phyloP scores from a whole-genome alignment of 2,888 invertebrate species.

The Apamea epomidion region DNA sequence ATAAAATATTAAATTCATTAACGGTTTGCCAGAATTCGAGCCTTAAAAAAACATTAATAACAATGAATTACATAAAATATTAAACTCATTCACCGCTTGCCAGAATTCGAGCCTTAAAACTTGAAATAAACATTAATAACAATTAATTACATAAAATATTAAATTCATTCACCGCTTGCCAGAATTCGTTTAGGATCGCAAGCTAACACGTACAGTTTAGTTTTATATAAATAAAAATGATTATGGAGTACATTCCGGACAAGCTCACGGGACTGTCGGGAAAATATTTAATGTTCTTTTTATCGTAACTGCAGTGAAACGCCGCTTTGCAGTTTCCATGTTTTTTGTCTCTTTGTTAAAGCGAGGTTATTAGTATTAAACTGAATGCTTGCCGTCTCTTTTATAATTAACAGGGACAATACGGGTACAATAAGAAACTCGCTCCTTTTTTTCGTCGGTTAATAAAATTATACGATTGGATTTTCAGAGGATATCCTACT shows the following conservation, averaged over 20 bases:
- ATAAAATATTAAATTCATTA: too few relatives aligned
- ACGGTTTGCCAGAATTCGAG: too few relatives aligned
- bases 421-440: not conserved
- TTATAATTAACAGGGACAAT: not conserved
- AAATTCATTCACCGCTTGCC: not conserved
- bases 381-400: conserved; percentile 1
- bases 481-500: not conserved
- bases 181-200: not conserved
- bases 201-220: not conserved
- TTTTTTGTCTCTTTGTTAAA: conserved; percentile 10
- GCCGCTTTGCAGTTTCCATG: not conserved
- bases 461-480: not conserved
- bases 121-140: too few relatives aligned
- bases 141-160: too few relatives aligned
- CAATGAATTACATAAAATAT: too few relatives aligned
- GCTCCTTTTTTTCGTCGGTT: not conserved
- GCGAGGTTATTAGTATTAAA: not conserved
- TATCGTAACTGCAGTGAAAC: conserved; percentile 14
- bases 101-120: too few relatives aligned
- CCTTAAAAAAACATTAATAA: too few relatives aligned
- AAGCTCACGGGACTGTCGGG: not conserved
- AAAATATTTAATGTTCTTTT: conserved; percentile 32
- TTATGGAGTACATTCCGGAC: not conserved
- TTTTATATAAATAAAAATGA: conserved; percentile 10
- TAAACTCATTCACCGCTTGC: too few relatives aligned